Conservation (phyloP, 2,888 invertebrate genomes). For the Myopa testacea region DNA sequence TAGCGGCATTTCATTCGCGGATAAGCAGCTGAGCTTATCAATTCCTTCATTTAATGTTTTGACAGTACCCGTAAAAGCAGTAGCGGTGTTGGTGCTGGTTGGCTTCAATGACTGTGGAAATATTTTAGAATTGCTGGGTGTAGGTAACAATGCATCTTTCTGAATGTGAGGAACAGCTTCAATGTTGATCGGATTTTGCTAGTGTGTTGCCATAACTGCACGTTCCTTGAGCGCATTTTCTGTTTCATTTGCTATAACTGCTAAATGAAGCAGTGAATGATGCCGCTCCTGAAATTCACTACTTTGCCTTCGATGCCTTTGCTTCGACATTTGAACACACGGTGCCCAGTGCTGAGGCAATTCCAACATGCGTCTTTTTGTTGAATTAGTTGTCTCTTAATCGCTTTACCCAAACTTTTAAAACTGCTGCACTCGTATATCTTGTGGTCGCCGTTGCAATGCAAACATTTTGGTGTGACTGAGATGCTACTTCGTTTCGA, state of each 20-base stretch:
- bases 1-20: too few species aligned
- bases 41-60: too few species aligned
- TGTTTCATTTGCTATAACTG: slow-evolving; percentile 1
- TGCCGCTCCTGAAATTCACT: not conserved
- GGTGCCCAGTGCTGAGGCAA: not conserved
- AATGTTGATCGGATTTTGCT: too few species aligned
- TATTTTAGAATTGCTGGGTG: not conserved
- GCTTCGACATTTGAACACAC: too few species aligned
- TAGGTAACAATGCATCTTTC: not conserved
- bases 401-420: not conserved
- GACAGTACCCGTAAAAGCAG: too few species aligned
- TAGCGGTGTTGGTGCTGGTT: not conserved
- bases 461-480: not conserved
- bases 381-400: not conserved
- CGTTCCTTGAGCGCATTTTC: not conserved
- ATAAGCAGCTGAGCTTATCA: too few species aligned
- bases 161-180: too few species aligned
- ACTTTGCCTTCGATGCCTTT: not conserved
- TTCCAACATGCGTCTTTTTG: not conserved
- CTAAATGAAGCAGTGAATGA: not conserved
- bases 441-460: not conserved
- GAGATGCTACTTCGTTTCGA: too few species aligned
- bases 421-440: not conserved
- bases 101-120: not conserved
- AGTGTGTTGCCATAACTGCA: too few species aligned